Base-by-base conservation (phyloP, 2,113 vertebrate genomes). In the Upupa epops region DNA sequence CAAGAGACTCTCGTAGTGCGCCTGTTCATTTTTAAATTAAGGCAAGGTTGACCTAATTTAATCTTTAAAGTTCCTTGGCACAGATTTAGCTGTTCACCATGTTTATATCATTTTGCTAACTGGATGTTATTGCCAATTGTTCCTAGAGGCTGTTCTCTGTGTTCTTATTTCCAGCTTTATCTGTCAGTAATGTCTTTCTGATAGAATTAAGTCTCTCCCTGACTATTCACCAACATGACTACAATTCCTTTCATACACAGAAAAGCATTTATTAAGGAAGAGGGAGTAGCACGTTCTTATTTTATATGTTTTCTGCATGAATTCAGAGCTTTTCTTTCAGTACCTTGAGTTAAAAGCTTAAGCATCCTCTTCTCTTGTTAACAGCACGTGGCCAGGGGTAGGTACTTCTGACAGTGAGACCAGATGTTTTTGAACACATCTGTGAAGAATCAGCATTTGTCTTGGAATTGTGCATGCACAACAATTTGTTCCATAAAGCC, bases 401-500 rank as follows among this genome's bases (percentile, higher is more conserved):
- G 61, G 54, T 73, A 40, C 63, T 76, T 82, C 63, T 87, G 71
- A 84, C 61, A 86, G 86, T 9, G 18, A 74, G 68, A 82, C 71
- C 79, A 91, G 87, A 90, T 78, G 83, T 83, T 86, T 94, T 86
- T 68, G 21, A 92, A 36, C 13, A 58, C 61, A 86, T 87, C 81
- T 92, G 84, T 82, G 81, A 95, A 91, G 87, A 90, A 95, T 89
- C 88, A 88, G 54, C 79, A 80, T 80, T 89, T 89, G 48, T 73
- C 72, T 90, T 36, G 77, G 79, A 92, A 83, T 80, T 83, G 52
- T 83, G 75, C 68, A 68, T 66, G 60, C 37, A 64, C 88, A 92
- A 92, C 75, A 71, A 63, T 85, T 88, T 92, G 77, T 92, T 91
- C 25, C 45, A 85, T 72, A 88, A 87, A 83, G 60, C 76, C 15